A percentile compares a stretch with the other conserved stretches of the same genome.
These are phyloP conservation scores for Stratiomys singularior DNA, from an alignment of 2,888 invertebrate genomes.

Conservation along the genomic window DNA sequence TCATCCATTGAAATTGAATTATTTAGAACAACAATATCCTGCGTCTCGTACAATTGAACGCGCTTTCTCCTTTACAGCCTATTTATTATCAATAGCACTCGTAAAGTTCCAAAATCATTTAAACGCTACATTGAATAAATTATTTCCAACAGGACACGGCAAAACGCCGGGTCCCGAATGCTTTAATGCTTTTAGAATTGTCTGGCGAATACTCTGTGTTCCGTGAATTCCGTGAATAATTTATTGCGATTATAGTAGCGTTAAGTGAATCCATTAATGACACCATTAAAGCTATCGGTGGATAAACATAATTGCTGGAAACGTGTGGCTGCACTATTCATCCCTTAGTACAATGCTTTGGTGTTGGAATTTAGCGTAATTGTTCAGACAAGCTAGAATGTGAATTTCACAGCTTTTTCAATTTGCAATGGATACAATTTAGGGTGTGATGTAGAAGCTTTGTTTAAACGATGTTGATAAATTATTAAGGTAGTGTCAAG, in stretches of 20 bases:
- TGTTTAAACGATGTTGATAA: no score
- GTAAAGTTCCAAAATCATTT: not conserved
- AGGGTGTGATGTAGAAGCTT: no score
- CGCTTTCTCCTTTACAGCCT: not conserved
- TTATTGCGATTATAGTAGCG: conserved; percentile 25
- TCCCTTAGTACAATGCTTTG: not conserved
- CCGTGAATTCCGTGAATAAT: conserved; percentile 4
- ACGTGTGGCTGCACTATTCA: not conserved
- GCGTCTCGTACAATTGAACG: not conserved
- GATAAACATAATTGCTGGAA: not conserved
- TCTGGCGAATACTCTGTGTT: not conserved
- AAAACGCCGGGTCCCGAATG: not conserved
- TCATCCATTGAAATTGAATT: not conserved
- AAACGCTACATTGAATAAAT: not conserved
- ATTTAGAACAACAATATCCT: not conserved
- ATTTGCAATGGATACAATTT: no score
- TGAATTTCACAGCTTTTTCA: not conserved
- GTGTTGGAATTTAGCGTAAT: not conserved
- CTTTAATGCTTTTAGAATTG: not conserved
- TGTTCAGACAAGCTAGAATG: not conserved
- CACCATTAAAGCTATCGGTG: not conserved
- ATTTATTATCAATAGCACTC: conserved; percentile 1
- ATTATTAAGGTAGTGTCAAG: no score
- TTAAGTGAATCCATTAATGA: conserved; percentile 26
- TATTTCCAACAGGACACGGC: not conserved